These are phyloP conservation scores for Coturnix japonica DNA, from an alignment of 2,113 vertebrate genomes.

Conservation along the genomic window DNA sequence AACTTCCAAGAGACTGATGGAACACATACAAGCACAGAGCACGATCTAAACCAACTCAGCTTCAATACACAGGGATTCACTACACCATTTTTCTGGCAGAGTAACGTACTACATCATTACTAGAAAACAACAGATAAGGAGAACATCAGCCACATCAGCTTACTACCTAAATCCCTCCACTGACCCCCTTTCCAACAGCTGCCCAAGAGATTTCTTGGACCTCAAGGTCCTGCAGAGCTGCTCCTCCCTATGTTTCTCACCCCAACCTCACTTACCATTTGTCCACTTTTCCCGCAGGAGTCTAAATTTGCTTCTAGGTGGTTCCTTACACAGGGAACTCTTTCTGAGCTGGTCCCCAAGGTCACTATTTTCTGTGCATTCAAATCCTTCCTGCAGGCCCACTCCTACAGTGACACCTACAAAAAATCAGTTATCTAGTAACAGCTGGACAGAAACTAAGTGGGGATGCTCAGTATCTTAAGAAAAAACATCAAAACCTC, in stretches of 20 bases:
- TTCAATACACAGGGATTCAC: background rate
- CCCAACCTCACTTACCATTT: background rate
- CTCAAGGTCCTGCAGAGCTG: background rate
- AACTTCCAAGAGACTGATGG: background rate
- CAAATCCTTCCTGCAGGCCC: constrained; percentile 28
- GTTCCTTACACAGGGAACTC: constrained; percentile 22
- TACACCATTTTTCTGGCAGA: background rate
- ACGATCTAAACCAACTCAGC: background rate
- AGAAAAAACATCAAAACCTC: constrained; percentile 6
- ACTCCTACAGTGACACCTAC: constrained; percentile 8
- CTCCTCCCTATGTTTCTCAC: background rate
- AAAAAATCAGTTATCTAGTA: constrained; percentile 42
- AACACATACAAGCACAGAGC: background rate
- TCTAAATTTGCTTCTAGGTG: constrained; percentile 35
- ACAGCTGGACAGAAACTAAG: background rate
- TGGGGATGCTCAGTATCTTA: background rate
- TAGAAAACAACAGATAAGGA: constrained; percentile 18
- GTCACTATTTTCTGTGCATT: constrained; percentile 25
- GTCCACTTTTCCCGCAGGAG: constrained; percentile 1
- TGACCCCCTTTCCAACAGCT: constrained; percentile 32
- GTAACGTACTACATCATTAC: background rate
- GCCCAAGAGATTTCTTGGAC: background rate
- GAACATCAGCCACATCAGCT: constrained; percentile 15
- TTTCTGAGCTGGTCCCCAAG: constrained; percentile 22
- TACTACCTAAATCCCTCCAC: constrained; percentile 11